Conservation (phyloP, 2,797 vertebrate species). For the Scolopax bukidnonensis region DNA sequence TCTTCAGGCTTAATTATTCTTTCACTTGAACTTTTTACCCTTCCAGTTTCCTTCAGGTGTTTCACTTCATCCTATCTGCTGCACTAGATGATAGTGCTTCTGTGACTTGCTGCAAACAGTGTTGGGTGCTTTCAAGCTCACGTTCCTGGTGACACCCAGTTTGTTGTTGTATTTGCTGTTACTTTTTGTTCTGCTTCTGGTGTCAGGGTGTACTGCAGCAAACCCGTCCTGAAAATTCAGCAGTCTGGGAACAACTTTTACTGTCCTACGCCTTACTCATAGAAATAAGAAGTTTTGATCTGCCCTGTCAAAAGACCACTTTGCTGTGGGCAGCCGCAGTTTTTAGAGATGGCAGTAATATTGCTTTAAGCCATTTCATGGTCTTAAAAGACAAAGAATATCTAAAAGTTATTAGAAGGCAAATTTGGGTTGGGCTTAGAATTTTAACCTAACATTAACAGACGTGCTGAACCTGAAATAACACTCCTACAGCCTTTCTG, state of each 20-base stretch:
- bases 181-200: background rate
- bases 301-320: background rate
- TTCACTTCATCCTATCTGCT: background rate
- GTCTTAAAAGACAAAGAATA: background rate
- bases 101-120: accelerated
- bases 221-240: background rate
- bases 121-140: background rate
- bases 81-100: background rate
- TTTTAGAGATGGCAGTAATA: background rate
- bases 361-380: background rate
- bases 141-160: background rate
- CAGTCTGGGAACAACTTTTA: background rate
- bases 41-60: background rate
- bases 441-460: background rate
- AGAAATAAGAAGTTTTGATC: background rate
- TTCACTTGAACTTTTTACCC: background rate
- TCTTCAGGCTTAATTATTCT: background rate
- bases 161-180: background rate
- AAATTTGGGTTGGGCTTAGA: background rate
- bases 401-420: background rate
- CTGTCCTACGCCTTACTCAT: background rate
- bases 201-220: accelerated
- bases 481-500: background rate
- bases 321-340: accelerated
- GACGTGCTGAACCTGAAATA: background rate